Percentiles rank a stretch among this genome's conserved stretches.
These are phyloP conservation scores for Anoura caudifer DNA, from an alignment of 2,113 vertebrate species.

Conservation along the genomic window DNA sequence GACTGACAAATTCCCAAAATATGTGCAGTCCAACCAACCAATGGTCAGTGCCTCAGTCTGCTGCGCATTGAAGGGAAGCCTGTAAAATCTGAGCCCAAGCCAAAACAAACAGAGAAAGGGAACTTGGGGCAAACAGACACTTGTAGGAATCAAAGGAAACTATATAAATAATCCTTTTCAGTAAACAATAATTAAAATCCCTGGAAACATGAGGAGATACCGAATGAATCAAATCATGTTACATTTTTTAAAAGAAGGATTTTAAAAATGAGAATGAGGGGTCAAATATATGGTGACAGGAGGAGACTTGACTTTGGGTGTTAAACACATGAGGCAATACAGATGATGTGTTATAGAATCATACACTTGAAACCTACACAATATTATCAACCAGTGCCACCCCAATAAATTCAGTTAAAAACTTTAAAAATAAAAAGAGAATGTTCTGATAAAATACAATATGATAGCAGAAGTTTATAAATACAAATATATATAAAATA, in stretches of 20 bases:
- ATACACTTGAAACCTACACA: too few species aligned
- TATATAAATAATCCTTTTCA: background rate
- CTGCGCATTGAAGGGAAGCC: background rate
- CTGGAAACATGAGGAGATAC: background rate
- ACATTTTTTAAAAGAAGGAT: background rate
- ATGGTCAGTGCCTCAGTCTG: too few species aligned
- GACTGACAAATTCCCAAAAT: background rate
- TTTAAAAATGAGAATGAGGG: background rate
- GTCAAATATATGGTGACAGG: too few species aligned
- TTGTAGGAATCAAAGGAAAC: background rate
- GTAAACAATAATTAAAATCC: background rate
- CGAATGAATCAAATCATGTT: background rate
- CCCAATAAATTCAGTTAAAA: background rate
- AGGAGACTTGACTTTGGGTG: too few species aligned
- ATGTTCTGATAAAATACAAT: background rate
- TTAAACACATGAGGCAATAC: too few species aligned
- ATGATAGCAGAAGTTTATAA: background rate
- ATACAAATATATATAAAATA: background rate
- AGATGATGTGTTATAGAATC: too few species aligned
- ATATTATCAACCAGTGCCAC: too few species aligned
- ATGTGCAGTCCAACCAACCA: fast-evolving
- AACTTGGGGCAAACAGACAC: background rate
- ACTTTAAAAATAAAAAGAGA: background rate
- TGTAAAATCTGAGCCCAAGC: background rate
- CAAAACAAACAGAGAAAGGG: background rate